A percentile compares a stretch with the other conserved stretches of the same genome.
Evolutionary conservation across 2,888 invertebrate species (phyloP).

Genomic region (Caenorhabditis japonica): DNA sequence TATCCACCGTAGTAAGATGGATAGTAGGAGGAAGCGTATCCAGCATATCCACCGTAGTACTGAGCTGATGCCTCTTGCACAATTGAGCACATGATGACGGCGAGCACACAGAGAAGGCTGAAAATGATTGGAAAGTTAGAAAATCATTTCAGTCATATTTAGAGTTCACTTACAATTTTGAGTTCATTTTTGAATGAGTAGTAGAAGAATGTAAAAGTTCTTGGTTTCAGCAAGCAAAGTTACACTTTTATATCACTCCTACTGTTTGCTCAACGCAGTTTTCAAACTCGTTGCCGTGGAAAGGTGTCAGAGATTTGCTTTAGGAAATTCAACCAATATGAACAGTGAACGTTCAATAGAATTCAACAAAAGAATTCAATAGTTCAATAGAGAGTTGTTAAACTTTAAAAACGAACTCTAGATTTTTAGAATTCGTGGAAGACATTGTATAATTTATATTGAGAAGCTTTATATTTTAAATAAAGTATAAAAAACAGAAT

Average conservation of each 20-base stretch:
- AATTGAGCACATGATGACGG: constrained; percentile 39
- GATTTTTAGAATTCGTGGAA: too few species aligned
- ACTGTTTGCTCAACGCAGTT: constrained; percentile 14
- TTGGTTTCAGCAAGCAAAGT: not conserved
- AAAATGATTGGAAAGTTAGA: not conserved
- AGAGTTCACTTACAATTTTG: constrained; percentile 27
- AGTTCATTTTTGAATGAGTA: constrained; percentile 28
- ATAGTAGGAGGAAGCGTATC: constrained; percentile 41
- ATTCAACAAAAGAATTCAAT: too few species aligned
- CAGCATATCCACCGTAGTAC: too few species aligned
- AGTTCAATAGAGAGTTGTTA: too few species aligned
- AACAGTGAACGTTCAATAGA: too few species aligned
- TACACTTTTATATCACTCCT: constrained; percentile 10
- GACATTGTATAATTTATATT: too few species aligned
- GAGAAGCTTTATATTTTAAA: too few species aligned
- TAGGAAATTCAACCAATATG: too few species aligned
- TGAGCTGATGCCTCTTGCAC: constrained; percentile 42
- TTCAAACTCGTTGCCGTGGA: too few species aligned
- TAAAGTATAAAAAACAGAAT: too few species aligned
- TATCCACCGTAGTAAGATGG: constrained; percentile 40
- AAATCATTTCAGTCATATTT: too few species aligned
- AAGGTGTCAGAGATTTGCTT: constrained; percentile 3
- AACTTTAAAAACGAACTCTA: too few species aligned
- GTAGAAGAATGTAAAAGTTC: constrained; percentile 13
- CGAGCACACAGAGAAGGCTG: constrained; percentile 41